Conservation (phyloP, 1,140 invertebrate species). For the Brachionus calyciflorus region DNA sequence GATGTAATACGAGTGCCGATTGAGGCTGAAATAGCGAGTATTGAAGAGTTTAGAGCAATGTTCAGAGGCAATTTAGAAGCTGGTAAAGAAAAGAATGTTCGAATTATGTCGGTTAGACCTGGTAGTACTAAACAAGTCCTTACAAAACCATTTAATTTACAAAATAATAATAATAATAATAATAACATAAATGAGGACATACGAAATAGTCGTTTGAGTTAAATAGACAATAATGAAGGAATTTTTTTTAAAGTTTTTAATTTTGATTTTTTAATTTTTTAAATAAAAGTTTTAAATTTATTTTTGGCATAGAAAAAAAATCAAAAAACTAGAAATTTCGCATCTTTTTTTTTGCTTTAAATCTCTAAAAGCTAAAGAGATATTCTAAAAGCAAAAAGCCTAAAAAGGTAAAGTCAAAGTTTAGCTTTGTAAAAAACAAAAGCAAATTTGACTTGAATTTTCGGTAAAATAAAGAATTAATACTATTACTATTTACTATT, state of each 20-base stretch:
- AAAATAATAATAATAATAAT: background rate
- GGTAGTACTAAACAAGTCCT: slow-evolving; percentile 33
- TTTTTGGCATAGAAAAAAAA: too few species aligned
- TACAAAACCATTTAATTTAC: slow-evolving; percentile 3
- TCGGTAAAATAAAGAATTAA: too few species aligned
- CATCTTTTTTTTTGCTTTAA: too few species aligned
- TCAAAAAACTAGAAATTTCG: too few species aligned
- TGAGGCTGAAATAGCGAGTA: slow-evolving; percentile 49
- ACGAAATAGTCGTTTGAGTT: background rate
- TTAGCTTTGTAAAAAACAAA: too few species aligned
- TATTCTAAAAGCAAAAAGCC: too few species aligned
- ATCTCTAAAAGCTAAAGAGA: too few species aligned
- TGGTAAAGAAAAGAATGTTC: slow-evolving; percentile 38
- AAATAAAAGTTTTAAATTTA: too few species aligned
- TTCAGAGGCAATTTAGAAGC: slow-evolving; percentile 42
- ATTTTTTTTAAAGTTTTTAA: background rate
- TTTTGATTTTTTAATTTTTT: background rate
- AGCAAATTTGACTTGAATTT: too few species aligned
- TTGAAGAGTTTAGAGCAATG: slow-evolving; percentile 25
- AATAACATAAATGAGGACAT: slow-evolving; percentile 2
- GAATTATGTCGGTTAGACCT: slow-evolving; percentile 42
- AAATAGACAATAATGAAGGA: background rate
- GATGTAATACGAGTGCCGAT: slow-evolving; percentile 57
- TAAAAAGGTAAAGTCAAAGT: too few species aligned
- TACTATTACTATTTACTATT: too few species aligned